phyloP scores from a whole-genome alignment of 23 tunicate genomes.

The Diplosoma virens region DNA sequence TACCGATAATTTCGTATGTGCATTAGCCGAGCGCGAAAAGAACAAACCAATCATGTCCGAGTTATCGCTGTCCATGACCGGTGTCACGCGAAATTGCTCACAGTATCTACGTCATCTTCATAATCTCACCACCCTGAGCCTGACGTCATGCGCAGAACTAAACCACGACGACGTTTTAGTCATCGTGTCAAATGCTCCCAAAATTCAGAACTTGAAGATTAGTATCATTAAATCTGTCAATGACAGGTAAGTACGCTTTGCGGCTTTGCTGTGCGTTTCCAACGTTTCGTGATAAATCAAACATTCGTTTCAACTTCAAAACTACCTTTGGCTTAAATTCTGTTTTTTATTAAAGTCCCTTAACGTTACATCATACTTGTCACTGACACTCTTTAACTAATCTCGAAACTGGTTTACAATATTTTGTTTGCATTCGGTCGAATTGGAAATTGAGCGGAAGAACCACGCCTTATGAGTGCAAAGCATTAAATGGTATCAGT shows the following conservation, averaged over 20 bases:
- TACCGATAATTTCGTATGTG: not conserved
- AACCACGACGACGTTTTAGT: not conserved
- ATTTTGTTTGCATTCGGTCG: no score
- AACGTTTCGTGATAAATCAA: no score
- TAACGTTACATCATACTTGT: no score
- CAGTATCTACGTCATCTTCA: not conserved
- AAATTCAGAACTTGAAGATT: not conserved
- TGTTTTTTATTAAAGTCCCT: no score
- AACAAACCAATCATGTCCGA: not conserved
- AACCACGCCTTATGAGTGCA: no score
- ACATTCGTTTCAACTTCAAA: no score
- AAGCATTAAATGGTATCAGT: no score
- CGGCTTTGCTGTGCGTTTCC: not conserved
- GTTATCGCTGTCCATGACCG: constrained; percentile 2
- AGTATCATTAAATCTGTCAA: not conserved
- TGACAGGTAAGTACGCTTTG: constrained; percentile 11
- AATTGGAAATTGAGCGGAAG: no score
- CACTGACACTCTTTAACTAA: no score
- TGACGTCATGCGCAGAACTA: not conserved
- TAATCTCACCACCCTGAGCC: not conserved
- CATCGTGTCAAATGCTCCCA: not conserved
- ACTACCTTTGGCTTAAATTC: no score
- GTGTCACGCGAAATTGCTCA: constrained; percentile 5
- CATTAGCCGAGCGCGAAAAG: constrained; percentile 12
- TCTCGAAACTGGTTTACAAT: no score